These are phyloP conservation scores for Pegoplata infirma DNA, from an alignment of 2,888 invertebrate species.

Conservation along the genomic window DNA sequence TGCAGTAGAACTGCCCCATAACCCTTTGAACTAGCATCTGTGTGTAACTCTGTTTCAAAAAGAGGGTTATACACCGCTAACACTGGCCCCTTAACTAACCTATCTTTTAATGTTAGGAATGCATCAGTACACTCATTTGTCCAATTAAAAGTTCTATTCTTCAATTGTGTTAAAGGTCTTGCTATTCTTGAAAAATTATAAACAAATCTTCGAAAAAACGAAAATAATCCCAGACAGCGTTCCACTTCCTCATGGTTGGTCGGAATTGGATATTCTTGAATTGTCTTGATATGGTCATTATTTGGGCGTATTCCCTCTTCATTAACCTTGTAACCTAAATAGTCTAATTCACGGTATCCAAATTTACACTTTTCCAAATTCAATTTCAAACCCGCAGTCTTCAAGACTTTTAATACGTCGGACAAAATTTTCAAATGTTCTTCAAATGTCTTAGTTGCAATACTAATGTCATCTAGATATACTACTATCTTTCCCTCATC, in stretches of 20 bases:
- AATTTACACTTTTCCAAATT: constrained; percentile 20
- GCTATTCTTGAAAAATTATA: constrained; percentile 19
- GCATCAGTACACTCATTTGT: neutral
- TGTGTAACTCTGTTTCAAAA: constrained; percentile 15
- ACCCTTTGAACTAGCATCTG: constrained; percentile 12
- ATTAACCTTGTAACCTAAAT: constrained; percentile 11
- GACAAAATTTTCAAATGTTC: no score
- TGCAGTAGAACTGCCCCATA: no score
- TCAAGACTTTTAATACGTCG: no score
- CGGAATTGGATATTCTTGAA: constrained; percentile 6
- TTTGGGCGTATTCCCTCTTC: constrained; percentile 11
- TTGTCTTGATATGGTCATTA: neutral
- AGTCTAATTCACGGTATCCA: neutral
- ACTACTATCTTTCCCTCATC: neutral
- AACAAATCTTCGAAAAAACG: constrained; percentile 18
- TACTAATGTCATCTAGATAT: no score
- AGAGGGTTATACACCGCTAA: constrained; percentile 6
- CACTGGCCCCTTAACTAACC: constrained; percentile 2
- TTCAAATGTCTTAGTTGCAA: no score
- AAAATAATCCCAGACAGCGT: constrained; percentile 24
- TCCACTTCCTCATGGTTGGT: neutral
- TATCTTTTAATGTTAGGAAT: neutral
- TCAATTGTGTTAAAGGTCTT: constrained; percentile 8
- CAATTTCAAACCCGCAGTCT: neutral
- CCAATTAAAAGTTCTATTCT: neutral